Evolutionary conservation across 2,113 vertebrate genomes (phyloP).

Genomic region (Catagonus wagneri): DNA sequence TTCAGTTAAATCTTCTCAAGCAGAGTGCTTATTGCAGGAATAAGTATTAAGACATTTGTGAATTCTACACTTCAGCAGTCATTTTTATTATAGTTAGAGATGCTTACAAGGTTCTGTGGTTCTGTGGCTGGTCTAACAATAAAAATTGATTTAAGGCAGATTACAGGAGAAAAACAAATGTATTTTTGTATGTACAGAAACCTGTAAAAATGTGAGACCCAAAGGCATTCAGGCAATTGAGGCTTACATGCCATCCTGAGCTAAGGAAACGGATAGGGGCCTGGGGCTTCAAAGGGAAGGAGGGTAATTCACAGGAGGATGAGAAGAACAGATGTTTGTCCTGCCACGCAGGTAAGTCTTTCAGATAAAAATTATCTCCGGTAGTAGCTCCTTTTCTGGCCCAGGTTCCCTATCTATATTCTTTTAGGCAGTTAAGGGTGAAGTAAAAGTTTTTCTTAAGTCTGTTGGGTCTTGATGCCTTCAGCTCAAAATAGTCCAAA

Average conservation of each 20-base stretch:
- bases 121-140: background rate
- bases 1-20: conserved; percentile 16
- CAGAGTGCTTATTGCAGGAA: background rate
- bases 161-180: background rate
- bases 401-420: background rate
- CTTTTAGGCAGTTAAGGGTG: background rate
- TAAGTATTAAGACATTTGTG: background rate
- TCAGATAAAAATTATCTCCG: background rate
- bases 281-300: background rate
- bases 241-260: background rate
- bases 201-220: background rate
- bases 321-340: background rate
- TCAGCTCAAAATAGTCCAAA: background rate
- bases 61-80: background rate
- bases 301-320: background rate
- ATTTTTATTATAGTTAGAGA: background rate
- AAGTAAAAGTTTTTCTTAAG: background rate
- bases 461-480: background rate
- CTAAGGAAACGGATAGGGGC: background rate
- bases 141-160: background rate
- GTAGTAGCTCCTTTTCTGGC: background rate
- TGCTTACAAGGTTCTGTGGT: background rate
- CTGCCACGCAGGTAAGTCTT: background rate
- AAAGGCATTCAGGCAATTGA: background rate
- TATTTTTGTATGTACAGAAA: background rate